These are phyloP conservation scores for Muricea muricata DNA, from an alignment of 92 coral and sea anemone genomes.

Conservation along the genomic window DNA sequence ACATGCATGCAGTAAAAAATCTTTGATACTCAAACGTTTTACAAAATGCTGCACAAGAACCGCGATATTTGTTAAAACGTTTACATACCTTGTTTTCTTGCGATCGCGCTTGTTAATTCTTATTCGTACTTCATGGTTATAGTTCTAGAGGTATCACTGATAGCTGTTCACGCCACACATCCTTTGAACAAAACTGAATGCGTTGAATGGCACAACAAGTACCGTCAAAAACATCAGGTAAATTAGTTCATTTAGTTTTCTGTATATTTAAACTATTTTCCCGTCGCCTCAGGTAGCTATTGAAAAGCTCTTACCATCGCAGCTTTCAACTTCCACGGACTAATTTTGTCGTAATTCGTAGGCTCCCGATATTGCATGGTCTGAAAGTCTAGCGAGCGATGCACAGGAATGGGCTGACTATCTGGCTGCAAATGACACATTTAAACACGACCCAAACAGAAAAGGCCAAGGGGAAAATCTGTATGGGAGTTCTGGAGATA, in stretches of 20 bases:
- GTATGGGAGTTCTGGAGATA: conserved; percentile 43
- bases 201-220: conserved; percentile 63
- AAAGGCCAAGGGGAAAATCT: conserved; percentile 71
- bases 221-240: conserved; percentile 62
- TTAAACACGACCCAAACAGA: conserved; percentile 43
- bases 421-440: conserved; percentile 54
- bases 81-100: neutral
- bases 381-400: conserved; percentile 49
- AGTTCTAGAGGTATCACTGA: neutral
- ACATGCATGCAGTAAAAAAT: no score
- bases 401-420: conserved; percentile 77
- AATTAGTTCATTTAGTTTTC: no score
- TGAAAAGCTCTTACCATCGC: no score
- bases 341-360: neutral
- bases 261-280: neutral
- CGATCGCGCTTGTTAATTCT: neutral
- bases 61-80: neutral
- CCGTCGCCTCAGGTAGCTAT: neutral
- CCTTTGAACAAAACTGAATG: conserved; percentile 49
- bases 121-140: neutral
- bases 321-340: no score
- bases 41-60: neutral
- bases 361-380: conserved; percentile 60
- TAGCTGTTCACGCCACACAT: neutral
- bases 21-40: no score